These are phyloP conservation scores for Philhelius pedissequus DNA, from an alignment of 2,888 invertebrate species.

Conservation along the genomic window DNA sequence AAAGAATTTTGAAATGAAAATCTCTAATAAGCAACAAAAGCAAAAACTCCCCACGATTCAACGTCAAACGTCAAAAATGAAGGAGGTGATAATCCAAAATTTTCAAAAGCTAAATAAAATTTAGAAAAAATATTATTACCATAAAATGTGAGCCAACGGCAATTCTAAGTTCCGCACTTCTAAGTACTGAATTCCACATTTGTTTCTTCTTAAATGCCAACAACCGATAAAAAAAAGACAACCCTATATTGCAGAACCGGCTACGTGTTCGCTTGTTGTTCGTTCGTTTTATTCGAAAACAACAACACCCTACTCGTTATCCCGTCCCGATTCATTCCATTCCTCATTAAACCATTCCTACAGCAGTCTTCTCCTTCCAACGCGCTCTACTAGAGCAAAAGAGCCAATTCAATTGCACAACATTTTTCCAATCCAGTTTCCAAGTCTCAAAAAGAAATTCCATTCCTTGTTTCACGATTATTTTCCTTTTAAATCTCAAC, in stretches of 20 bases:
- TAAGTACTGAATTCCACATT: neutral
- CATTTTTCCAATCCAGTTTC: conserved; percentile 8
- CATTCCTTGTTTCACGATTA: conserved; percentile 52
- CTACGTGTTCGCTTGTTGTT: conserved; percentile 67
- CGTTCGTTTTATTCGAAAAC: conserved; percentile 52
- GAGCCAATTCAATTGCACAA: conserved; percentile 1
- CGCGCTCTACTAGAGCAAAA: neutral
- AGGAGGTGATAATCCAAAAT: too few species aligned
- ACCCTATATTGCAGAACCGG: conserved; percentile 34
- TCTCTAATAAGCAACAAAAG: too few species aligned
- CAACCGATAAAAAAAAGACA: neutral
- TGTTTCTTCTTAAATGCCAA: conserved; percentile 2
- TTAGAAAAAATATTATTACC: too few species aligned
- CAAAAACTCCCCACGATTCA: too few species aligned
- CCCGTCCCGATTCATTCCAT: conserved; percentile 23
- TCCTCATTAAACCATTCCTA: neutral
- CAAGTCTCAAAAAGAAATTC: conserved; percentile 60
- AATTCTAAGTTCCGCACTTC: neutral
- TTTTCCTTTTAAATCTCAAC: conserved; percentile 71
- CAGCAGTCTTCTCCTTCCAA: conserved; percentile 1
- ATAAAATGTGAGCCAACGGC: neutral
- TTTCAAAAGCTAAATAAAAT: too few species aligned
- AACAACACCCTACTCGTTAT: conserved; percentile 12
- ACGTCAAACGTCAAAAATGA: too few species aligned
- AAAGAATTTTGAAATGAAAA: too few species aligned